Evolutionary conservation across 1,140 invertebrate species (phyloP), one percentile per base, ranked within the genome.

Genomic region (Papilio aristodemus): DNA sequence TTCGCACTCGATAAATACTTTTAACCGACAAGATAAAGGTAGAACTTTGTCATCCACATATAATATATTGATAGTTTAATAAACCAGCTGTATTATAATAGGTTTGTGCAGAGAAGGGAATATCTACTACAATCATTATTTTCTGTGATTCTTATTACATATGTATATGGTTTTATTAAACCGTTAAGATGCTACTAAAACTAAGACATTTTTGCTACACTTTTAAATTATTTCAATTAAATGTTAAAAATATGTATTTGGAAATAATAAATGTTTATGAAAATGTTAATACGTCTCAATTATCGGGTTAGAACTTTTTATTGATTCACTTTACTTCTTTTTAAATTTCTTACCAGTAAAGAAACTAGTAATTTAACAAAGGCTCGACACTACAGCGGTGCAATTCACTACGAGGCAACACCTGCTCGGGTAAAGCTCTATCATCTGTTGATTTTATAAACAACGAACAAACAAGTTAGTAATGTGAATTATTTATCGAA

Each of bases 1-100:
- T 71, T 64, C 50, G 70, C 67, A 70, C 32, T 62, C 59, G 59
- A 62, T 62, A 37, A 62, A 38, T 62, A 62, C 59, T 62, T 60
- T 62, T 62, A 37, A 62, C 32, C 36, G 36, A 62, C 59, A 7
- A 36, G 14, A 36, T 59, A 59, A 59, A 32, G 13, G 27, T 11
- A 10, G 13, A 62, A 62, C 59, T 62, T 62, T 62, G 36, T 62
- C 59, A 62, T 38, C 14, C 59, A 36, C 14, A 8, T 62, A 27
- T 36, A 37, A 60, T 36, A 62, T 62, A 62, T 37, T 14, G 58
- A 59, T 19, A 4, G 8, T 62, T 37, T 37, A 19, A 13, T n/a
- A 37, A 62, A 62, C 59, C n/a, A 14, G 27, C 38, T 17, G 14
- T 11, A 7, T 62, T 62, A n/a, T n/a, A n/a, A n/a, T n/a, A 62